Percentiles rank a stretch among this genome's conserved stretches.
These are phyloP conservation scores for Malurus splendens DNA, from an alignment of 2,797 vertebrate species.

Conservation along the genomic window DNA sequence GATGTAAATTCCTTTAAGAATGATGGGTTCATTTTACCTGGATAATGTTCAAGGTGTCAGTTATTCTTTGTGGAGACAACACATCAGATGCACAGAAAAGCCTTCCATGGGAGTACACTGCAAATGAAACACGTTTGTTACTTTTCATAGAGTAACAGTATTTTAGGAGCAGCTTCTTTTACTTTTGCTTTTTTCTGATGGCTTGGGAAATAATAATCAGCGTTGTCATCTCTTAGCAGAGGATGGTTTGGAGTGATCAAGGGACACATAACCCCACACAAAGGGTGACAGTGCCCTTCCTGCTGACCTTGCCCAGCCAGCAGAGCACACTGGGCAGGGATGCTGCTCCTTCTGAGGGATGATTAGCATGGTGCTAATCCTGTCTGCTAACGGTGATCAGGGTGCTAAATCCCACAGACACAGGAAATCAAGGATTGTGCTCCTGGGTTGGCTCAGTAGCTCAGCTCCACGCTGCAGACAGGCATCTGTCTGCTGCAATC, in stretches of 20 bases:
- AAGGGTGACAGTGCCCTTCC: background rate
- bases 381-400: background rate
- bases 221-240: background rate
- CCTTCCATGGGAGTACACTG: background rate
- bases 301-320: background rate
- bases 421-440: background rate
- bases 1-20: conserved; percentile 24
- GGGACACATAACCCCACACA: background rate
- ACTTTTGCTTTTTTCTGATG: background rate
- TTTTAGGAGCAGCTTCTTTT: background rate
- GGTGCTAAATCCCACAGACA: background rate
- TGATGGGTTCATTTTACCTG: conserved; percentile 26
- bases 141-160: background rate
- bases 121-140: background rate
- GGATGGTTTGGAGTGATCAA: background rate
- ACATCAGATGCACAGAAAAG: background rate
- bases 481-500: background rate
- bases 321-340: background rate
- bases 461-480: accelerated
- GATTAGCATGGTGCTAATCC: background rate
- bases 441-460: background rate
- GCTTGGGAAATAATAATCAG: background rate
- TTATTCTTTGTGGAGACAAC: conserved; percentile 7
- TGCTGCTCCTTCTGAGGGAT: background rate
- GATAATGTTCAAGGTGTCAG: background rate